Evolutionary conservation across 2,888 invertebrate species (phyloP), one percentile per base, ranked within the genome.

Genomic region (Beris chalybata): DNA sequence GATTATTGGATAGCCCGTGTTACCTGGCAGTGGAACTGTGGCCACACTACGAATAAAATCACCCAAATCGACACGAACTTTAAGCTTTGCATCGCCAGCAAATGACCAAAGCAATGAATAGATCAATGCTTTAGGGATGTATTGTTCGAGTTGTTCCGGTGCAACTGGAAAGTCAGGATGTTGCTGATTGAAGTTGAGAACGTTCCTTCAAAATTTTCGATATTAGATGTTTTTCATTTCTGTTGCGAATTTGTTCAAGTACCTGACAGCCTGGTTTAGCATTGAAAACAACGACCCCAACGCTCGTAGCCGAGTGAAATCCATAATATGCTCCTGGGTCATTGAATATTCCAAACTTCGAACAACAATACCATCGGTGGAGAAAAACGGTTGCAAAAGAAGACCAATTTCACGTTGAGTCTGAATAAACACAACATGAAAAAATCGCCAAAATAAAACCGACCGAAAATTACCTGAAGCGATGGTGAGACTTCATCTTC

Each of bases 51-150:
- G 87, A 71, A 99, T 90, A 78, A 95, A 99, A 79, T 99, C 97
- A 3, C 97, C 96, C 71, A 99, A 83, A 81, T 97, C 96, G 58
- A 93, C 92, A 71, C 99, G 87, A 66, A 94, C 92, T 85, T 97
- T 98, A 54, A 99, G 86, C 80, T 96, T 97, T 50, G 97, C 96
- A 81, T 99, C 99, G 38, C 99, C 99, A 70, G 97, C 91, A 76
- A 99, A 96, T 66, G 97, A 95, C 99, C 99, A 99, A 5, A 99
- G 83, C 50, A 98, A 82, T 0, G 95, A 92, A 78, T 97, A 96
- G 0, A 99, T 88, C 68, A 99, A 85, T 78, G 93, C 91, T 77
- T 96, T 96, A 0, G 95, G 93, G 72, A 98, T 91, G 78, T 95
- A 99, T 6, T 91, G 88, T 77, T 98, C 98, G 70, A 98, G 79